Percentiles rank a stretch among this genome's conserved stretches.
Evolutionary conservation across 2,888 invertebrate genomes (phyloP).

Genomic region (Colletes collaris): DNA sequence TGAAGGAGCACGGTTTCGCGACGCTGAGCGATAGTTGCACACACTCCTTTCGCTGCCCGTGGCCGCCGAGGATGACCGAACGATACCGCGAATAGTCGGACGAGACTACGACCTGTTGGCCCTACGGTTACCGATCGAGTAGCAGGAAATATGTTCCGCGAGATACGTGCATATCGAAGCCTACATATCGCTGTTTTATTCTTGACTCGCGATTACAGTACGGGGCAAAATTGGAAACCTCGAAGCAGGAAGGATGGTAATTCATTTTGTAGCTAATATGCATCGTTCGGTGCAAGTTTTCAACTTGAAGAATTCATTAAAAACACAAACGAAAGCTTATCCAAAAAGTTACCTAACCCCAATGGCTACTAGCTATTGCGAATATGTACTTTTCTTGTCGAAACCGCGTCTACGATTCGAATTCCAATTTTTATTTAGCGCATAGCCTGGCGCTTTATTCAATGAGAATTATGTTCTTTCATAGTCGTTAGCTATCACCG

Average conservation of each 20-base stretch:
- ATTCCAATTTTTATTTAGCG: too few relatives aligned
- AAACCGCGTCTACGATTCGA: too few relatives aligned
- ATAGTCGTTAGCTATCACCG: constrained; percentile 10
- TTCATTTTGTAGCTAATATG: too few relatives aligned
- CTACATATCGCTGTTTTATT: constrained; percentile 18
- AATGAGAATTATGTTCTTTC: neutral
- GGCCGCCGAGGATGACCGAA: constrained; percentile 9
- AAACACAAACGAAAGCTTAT: too few relatives aligned
- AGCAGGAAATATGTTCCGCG: constrained; percentile 35
- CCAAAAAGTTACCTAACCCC: too few relatives aligned
- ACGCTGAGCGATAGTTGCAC: constrained; percentile 15
- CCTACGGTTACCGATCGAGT: constrained; percentile 50
- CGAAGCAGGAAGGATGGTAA: too few relatives aligned
- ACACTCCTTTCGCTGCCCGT: constrained; percentile 5
- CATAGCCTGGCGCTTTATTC: too few relatives aligned
- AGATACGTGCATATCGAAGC: constrained; percentile 11
- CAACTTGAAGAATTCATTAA: too few relatives aligned
- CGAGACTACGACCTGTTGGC: constrained; percentile 41
- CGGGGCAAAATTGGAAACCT: too few relatives aligned
- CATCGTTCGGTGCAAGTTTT: too few relatives aligned
- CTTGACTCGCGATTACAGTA: constrained; percentile 24
- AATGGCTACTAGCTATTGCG: too few relatives aligned
- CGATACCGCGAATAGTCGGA: constrained; percentile 26
- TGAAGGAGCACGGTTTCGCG: neutral
- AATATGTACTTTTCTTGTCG: too few relatives aligned